Base-by-base conservation (phyloP, 1,140 invertebrate species). In the Megalonaias nervosa region DNA sequence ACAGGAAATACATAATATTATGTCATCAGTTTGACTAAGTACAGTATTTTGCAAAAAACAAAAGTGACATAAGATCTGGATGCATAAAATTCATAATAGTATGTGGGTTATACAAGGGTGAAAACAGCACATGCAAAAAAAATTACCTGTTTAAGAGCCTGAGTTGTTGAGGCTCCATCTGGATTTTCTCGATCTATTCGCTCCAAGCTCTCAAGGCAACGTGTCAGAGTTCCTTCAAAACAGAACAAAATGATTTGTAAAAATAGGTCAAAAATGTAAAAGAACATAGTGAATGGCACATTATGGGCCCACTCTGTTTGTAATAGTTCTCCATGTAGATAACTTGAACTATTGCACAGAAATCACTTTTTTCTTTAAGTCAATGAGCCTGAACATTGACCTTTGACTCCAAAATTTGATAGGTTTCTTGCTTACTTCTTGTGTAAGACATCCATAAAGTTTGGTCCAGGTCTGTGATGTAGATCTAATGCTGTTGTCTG, bases 141-240 rank as follows among this genome's bases (percentile, higher is more conserved):
- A 74, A 57, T 75, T 81, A 92, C 92, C 87, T 95, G 94, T 84
- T 95, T 94, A 26, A 97, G 91, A 4, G 96, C 95, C 86, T 95
- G 94, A 67, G 94, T 95, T 16, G 95, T 95, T 58, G 93, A 81
- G 55, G 81, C 71, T 26, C 74, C 81, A 56, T 86, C 87, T 58
- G 83, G 78, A 48, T 78, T 74, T 58, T 86, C 83, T 71, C 73
- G 75, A 65, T 88, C 85, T 31, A 81, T 72, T 16, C 74, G 81
- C 71, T 88, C 87, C 21, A 90, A 73, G 78, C 87, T 89, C 66
- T 89, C 87, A 31, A 90, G 72, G 75, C 88, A 89, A 71, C 88
- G 71, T 9, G 84, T 88, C 26, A 89, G 72, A 9, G 87, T 89
- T 23, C 87, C 87, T 86, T 68, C n/a, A 81, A 82, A 62, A 65